These are phyloP conservation scores for Epizoanthus scotinus DNA, from an alignment of 92 coral and sea anemone genomes.

Conservation along the genomic window DNA sequence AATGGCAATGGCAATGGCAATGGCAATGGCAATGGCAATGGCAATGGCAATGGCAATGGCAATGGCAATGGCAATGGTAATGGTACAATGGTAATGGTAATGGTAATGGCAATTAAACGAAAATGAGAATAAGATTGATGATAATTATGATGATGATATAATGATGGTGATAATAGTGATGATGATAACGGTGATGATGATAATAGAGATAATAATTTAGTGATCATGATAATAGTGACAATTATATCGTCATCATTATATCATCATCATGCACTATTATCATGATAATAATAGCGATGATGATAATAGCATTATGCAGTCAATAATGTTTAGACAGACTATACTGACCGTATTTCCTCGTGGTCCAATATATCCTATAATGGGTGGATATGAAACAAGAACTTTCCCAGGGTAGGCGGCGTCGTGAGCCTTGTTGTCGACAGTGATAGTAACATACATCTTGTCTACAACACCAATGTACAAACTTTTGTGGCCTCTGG, in stretches of 20 bases:
- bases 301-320: neutral
- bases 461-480: conserved; percentile 62
- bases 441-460: conserved; percentile 60
- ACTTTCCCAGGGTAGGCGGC: conserved; percentile 91
- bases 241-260: no score
- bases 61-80: no score
- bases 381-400: conserved; percentile 68
- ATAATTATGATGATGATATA: no score
- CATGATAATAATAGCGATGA: no score
- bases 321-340: neutral
- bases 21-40: no score
- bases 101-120: neutral
- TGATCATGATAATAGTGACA: no score
- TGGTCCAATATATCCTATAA: conserved; percentile 67
- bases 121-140: no score
- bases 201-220: no score
- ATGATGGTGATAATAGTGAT: no score
- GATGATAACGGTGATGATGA: no score
- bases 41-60: no score
- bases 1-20: no score
- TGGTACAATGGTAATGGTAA: neutral
- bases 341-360: conserved; percentile 43
- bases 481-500: conserved; percentile 65
- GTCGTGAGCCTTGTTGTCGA: conserved; percentile 79
- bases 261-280: neutral